These are phyloP conservation scores for Cephus pygmeus DNA, from an alignment of 2,888 invertebrate genomes.

Conservation along the genomic window DNA sequence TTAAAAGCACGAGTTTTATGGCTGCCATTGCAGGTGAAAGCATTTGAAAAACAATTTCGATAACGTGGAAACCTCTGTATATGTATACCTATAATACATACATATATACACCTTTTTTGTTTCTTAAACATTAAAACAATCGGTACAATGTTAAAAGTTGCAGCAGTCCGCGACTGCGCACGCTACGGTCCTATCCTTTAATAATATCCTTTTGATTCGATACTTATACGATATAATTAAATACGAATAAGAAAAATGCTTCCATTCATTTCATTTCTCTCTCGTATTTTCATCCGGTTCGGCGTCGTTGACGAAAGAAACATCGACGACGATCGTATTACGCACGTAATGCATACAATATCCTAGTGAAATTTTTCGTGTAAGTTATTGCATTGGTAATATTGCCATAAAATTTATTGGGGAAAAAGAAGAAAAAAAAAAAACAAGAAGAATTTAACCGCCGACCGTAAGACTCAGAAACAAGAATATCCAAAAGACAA, in stretches of 20 bases:
- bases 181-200: constrained; percentile 13
- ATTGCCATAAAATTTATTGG: neutral
- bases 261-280: constrained; percentile 7
- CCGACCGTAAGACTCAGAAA: neutral
- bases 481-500: neutral
- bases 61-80: constrained; percentile 14
- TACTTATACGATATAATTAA: constrained; percentile 33
- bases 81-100: constrained; percentile 34
- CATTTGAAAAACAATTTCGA: neutral
- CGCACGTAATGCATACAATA: neutral
- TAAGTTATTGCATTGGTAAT: constrained; percentile 10
- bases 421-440: neutral
- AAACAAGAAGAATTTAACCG: neutral
- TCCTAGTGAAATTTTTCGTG: constrained; percentile 1
- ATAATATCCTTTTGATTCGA: constrained; percentile 36
- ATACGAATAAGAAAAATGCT: constrained; percentile 34
- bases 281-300: neutral
- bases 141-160: constrained; percentile 17
- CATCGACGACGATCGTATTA: neutral
- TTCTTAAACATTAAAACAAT: constrained; percentile 32
- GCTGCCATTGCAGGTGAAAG: neutral
- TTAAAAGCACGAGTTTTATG: neutral
- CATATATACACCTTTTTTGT: constrained; percentile 36
- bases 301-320: constrained; percentile 24
- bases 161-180: neutral